Evolutionary conservation across 2,888 invertebrate genomes (phyloP).

Genomic region (Anthophora plumipes): DNA sequence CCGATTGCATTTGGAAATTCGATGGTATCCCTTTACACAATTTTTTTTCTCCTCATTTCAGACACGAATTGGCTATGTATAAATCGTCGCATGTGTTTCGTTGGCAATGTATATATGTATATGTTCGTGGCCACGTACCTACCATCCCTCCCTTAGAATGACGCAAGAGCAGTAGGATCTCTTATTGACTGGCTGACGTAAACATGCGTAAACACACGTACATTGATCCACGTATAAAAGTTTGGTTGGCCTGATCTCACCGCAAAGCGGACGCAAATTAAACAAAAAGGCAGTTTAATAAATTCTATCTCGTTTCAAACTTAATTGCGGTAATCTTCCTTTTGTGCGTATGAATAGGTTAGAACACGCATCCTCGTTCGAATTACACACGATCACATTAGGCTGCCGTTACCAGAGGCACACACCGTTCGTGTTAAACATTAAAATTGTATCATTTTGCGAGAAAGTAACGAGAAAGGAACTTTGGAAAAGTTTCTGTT

Average conservation of each 20-base stretch:
- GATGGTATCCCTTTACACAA: not conserved
- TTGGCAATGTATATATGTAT: slow-evolving; percentile 39
- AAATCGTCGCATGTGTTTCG: slow-evolving; percentile 32
- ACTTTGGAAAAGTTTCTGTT: not conserved
- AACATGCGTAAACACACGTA: slow-evolving; percentile 59
- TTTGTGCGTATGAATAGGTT: not conserved
- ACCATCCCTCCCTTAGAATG: slow-evolving; percentile 20
- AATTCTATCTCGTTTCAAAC: not conserved
- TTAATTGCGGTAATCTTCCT: not conserved
- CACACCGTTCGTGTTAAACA: not conserved
- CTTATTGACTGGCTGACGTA: slow-evolving; percentile 62
- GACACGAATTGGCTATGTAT: slow-evolving; percentile 1
- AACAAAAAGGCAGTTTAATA: not conserved
- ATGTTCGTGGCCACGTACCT: slow-evolving; percentile 20
- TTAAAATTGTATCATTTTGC: not conserved
- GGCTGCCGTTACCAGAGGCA: not conserved
- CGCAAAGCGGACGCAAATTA: not conserved
- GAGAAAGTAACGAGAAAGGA: not conserved
- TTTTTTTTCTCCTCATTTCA: slow-evolving; percentile 23
- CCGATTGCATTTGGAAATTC: slow-evolving; percentile 12
- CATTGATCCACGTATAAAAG: slow-evolving; percentile 22
- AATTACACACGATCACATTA: not conserved
- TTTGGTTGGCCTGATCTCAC: not conserved
- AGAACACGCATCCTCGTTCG: not conserved
- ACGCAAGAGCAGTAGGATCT: slow-evolving; percentile 48